phyloP scores from a whole-genome alignment of 2,888 invertebrate genomes.

The Sinopyrophorus schimmeli region DNA sequence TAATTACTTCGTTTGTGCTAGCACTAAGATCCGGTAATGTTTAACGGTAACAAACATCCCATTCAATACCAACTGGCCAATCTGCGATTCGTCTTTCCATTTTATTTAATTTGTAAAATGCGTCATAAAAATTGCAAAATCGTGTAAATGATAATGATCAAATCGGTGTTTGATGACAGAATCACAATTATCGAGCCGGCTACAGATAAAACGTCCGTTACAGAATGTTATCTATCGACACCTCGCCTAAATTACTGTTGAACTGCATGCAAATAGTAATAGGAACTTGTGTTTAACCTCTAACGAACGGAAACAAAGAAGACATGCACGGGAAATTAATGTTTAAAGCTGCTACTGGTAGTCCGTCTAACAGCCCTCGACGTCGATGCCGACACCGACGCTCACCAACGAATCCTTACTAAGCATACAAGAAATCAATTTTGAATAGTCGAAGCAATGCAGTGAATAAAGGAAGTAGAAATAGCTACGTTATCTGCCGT shows the following conservation, averaged over 20 bases:
- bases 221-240: conserved; percentile 12
- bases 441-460: conserved; percentile 37
- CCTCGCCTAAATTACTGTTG: conserved; percentile 42
- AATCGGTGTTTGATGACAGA: too few species aligned
- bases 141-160: too few species aligned
- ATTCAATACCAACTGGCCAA: conserved; percentile 34
- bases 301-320: conserved; percentile 46
- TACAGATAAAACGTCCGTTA: conserved; percentile 16
- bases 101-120: too few species aligned
- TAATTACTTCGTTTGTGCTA: conserved; percentile 50
- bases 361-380: conserved; percentile 46
- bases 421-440: conserved; percentile 48
- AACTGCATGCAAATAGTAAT: conserved; percentile 46
- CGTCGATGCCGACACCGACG: conserved; percentile 44
- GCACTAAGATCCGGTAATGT: conserved; percentile 47
- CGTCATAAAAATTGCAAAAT: too few species aligned
- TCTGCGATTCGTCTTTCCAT: conserved; percentile 27
- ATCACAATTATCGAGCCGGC: too few species aligned
- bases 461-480: conserved; percentile 40
- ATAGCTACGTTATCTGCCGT: conserved; percentile 18
- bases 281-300: conserved; percentile 48
- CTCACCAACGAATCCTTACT: too few species aligned
- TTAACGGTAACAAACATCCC: too few species aligned
- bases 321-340: conserved; percentile 54
- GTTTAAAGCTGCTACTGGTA: conserved; percentile 48